Evolutionary conservation across 2,888 invertebrate species (phyloP), one percentile per base, ranked within the genome.

Genomic region (Lasioglossum marginatum): DNA sequence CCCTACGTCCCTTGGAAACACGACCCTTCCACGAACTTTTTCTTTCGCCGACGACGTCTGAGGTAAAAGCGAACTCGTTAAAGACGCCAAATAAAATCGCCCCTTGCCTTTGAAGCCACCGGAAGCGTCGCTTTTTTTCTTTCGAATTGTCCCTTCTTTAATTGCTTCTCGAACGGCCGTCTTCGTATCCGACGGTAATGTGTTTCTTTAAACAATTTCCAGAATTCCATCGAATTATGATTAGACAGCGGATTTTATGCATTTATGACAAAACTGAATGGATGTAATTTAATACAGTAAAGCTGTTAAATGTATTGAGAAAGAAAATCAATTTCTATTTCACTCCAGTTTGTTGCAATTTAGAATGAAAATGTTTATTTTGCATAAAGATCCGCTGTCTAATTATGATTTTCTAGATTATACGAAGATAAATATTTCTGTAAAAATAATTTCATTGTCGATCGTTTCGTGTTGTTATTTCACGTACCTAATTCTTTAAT

Each of bases 41-140:
- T 68, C 89, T 91, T 86, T 89, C 81, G 77, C 90, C 92, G 88
- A 87, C 91, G 92, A 88, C 90, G 92, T 93, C 92, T 89, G 90
- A 85, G 89, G 90, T 88, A 90, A 93, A 92, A 91, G 92, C 91
- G 90, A 93, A 94, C 94, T 94, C 94, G 93, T 94, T 94, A 94
- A 92, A 92, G 90, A 90, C 89, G 84, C 80, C 88, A 91, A 92
- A 92, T 92, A 91, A 92, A 93, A 93, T 92, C 40, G 68, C 71
- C 77, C 79, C 71, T 52, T 45, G 52, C 45, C 75, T 68, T 52
- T 63, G 48, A 75, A 76, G 23, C 45, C 79, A n/a, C 74, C 34
- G 83, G n/a, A 77, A 82, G 60, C 79, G 45, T 66, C 63, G 78
- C 84, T 73, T 74, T 83, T 43, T 48, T 37, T 48, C 34, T 27